Percentiles rank a stretch among this genome's conserved stretches.
phyloP scores from a whole-genome alignment of 2,113 vertebrate species.

The Elephas maximus region DNA sequence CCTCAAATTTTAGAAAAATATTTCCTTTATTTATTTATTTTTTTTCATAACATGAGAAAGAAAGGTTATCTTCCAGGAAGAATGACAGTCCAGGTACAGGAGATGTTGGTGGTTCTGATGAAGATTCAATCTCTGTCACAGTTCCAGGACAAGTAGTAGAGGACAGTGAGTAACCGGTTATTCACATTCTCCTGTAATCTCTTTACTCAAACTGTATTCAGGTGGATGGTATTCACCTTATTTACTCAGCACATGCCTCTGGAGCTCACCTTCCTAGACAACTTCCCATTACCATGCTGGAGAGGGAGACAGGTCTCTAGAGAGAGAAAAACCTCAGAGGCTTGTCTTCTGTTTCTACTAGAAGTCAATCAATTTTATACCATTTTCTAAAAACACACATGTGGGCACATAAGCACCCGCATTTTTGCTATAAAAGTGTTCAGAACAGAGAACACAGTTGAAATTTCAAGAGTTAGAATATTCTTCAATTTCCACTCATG shows the following conservation, averaged over 20 bases:
- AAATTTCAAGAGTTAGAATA: background rate
- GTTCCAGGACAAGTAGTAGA: background rate
- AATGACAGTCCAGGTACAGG: background rate
- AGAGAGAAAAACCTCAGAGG: background rate
- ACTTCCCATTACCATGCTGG: background rate
- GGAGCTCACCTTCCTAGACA: background rate
- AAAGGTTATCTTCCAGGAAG: background rate
- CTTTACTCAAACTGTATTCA: background rate
- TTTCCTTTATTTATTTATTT: background rate
- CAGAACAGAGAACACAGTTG: background rate
- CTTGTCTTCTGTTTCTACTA: background rate
- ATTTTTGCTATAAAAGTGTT: background rate
- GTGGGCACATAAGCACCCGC: rapidly evolving
- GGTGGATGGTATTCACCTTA: background rate
- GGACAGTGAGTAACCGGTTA: no score
- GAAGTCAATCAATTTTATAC: background rate
- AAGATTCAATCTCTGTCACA: background rate
- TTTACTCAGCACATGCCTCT: background rate
- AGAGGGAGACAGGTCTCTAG: background rate
- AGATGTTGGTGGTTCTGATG: background rate
- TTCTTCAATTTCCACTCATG: background rate
- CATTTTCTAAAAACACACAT: background rate
- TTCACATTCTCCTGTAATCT: background rate
- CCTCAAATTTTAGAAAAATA: background rate
- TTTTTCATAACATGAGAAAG: no score